Percentiles rank a stretch among this genome's conserved stretches.
Evolutionary conservation across 2,113 vertebrate genomes (phyloP).

Genomic region (Noctilio leporinus): DNA sequence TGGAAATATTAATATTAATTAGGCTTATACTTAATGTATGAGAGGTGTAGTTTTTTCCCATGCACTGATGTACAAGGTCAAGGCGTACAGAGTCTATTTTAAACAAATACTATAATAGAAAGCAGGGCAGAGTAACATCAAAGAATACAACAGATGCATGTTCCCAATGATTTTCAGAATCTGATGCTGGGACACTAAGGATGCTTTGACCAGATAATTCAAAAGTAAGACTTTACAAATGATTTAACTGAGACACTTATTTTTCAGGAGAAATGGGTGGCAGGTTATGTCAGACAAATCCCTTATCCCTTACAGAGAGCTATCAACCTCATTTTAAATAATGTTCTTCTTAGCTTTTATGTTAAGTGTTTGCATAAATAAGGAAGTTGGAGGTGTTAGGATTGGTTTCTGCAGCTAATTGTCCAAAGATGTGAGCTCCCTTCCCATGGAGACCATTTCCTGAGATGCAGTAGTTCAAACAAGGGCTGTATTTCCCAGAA

Average conservation of each 20-base stretch:
- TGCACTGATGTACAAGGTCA: not conserved
- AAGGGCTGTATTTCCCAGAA: not conserved
- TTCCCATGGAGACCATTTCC: not conserved
- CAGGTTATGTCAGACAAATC: not conserved
- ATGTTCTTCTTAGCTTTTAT: not conserved
- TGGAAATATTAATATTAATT: slow-evolving; percentile 36
- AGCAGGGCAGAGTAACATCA: not conserved
- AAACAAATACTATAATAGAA: not conserved
- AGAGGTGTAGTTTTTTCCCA: not conserved
- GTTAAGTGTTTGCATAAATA: not conserved
- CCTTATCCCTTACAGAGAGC: not conserved
- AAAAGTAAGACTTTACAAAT: not conserved
- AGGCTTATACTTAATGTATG: not conserved
- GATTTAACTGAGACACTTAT: not conserved
- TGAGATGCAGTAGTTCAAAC: not conserved
- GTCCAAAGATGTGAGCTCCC: not conserved
- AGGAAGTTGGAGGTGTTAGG: not conserved
- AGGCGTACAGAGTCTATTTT: not conserved
- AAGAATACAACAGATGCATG: not conserved
- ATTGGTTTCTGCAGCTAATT: not conserved
- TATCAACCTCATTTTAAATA: not conserved
- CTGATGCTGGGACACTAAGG: not conserved
- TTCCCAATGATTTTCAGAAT: not conserved
- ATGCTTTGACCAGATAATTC: not conserved
- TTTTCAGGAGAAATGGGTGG: not conserved